phyloP scores from a whole-genome alignment of 2,888 invertebrate genomes.

The Drosophila mettleri region DNA sequence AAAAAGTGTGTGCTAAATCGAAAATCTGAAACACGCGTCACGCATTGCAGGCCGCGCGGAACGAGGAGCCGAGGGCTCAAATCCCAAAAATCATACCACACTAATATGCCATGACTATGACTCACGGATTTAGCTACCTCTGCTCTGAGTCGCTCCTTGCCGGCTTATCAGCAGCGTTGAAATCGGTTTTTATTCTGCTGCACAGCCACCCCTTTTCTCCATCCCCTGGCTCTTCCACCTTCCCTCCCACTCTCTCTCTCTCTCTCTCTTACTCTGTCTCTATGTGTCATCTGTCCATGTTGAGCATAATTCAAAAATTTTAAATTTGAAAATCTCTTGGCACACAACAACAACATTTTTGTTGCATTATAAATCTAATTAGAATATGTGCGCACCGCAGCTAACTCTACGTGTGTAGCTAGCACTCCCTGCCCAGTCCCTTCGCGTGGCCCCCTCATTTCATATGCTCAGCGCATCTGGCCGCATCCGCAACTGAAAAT shows the following conservation, averaged over 20 bases:
- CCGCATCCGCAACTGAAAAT: conserved; percentile 74
- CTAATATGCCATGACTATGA: conserved; percentile 75
- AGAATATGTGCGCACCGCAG: conserved; percentile 70
- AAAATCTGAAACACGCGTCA: conserved; percentile 81
- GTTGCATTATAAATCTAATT: conserved; percentile 75
- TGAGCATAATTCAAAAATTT: conserved; percentile 71
- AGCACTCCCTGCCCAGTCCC: conserved; percentile 9
- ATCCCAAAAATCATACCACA: conserved; percentile 25
- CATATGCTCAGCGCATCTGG: conserved; percentile 77
- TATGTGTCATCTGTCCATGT: conserved; percentile 40
- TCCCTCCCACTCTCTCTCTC: not conserved
- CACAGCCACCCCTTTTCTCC: conserved; percentile 52
- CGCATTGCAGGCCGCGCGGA: conserved; percentile 47
- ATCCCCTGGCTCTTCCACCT: not conserved
- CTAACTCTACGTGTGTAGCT: conserved; percentile 28
- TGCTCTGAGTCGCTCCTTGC: not conserved
- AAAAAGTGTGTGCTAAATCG: conserved; percentile 74
- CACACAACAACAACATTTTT: conserved; percentile 49
- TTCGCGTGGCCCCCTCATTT: conserved; percentile 60
- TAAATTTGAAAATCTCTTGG: conserved; percentile 66
- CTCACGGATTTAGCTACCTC: conserved; percentile 57
- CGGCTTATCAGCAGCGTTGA: conserved; percentile 49
- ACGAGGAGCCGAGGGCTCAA: conserved; percentile 26
- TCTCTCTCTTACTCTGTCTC: conserved; percentile 1
- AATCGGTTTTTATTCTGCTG: conserved; percentile 34